These are phyloP conservation scores for Semnornis frantzii DNA, from an alignment of 2,113 vertebrate species.

Conservation along the genomic window DNA sequence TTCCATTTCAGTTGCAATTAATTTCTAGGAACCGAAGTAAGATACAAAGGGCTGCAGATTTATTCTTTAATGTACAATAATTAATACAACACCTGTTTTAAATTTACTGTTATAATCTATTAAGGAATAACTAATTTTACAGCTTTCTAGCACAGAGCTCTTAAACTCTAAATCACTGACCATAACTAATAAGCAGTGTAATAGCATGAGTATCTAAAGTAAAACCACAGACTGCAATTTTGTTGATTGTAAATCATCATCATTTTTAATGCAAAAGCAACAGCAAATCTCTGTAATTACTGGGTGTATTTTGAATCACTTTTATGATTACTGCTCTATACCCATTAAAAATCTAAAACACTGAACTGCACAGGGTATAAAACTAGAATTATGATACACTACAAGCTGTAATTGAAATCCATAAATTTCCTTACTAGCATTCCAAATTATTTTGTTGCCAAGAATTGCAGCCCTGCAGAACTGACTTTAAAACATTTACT, in stretches of 20 bases:
- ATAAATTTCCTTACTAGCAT: conserved; percentile 73
- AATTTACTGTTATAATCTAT: conserved; percentile 76
- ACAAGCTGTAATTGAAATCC: conserved; percentile 78
- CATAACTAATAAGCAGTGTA: conserved; percentile 78
- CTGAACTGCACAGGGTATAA: conserved; percentile 77
- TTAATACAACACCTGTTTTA: conserved; percentile 67
- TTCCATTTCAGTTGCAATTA: conserved; percentile 42
- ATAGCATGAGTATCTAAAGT: conserved; percentile 67
- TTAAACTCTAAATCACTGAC: conserved; percentile 79
- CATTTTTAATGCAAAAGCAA: conserved; percentile 80
- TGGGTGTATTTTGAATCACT: conserved; percentile 80
- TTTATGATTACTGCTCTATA: conserved; percentile 79
- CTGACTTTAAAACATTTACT: conserved; percentile 60
- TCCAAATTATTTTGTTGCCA: conserved; percentile 73
- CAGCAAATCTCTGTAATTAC: conserved; percentile 82
- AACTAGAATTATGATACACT: conserved; percentile 78
- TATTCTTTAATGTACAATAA: conserved; percentile 68
- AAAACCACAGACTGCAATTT: conserved; percentile 71
- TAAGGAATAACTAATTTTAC: conserved; percentile 80
- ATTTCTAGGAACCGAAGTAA: conserved; percentile 50
- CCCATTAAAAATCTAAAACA: conserved; percentile 81
- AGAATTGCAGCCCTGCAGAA: conserved; percentile 62
- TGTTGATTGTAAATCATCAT: conserved; percentile 76
- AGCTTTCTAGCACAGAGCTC: conserved; percentile 68
- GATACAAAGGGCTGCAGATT: conserved; percentile 58